Base-by-base conservation (phyloP, 1,140 invertebrate genomes). In the Apis cerana region DNA sequence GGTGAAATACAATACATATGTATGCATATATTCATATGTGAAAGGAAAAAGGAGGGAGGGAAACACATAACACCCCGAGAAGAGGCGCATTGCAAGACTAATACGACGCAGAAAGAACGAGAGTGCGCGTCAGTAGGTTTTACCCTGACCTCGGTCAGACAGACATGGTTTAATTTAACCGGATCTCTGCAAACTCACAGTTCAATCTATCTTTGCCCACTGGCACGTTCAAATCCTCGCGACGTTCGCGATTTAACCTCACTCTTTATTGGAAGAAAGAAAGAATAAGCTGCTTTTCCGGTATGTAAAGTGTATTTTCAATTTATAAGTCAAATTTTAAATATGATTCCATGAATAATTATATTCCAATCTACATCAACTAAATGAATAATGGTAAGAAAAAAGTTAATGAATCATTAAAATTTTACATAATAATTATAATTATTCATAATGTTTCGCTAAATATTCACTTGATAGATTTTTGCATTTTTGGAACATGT, bases 61-160 rank as follows among this genome's bases (percentile, higher is more conserved):
- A 27, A 52, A 71, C 61, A 75, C 21, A 78, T 78, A 70, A 71
- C 75, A 78, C 81, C 75, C 61, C 17, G 65, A 64, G 62, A 80
- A 87, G 56, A 33, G 58, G 52, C 19, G 56, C 64, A 59, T 80
- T 10, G 50, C 71, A 11, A 61, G 27, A 68, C 81, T 64, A 65
- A 72, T 58, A 64, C 79, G 82, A 84, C 79, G 79, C 69, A 75
- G 83, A 89, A 65, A 82, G 65, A 78, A 87, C 83, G 76, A 81
- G 84, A 84, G 84, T 80, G 83, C 88, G 77, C 82, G 71, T 85
- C 85, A 71, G 84, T 89, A 85, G 87, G 80, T 87, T 89, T 87
- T 90, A 90, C 87, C 89, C 89, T 90, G 89, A 90, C 87, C 89
- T 90, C 86, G 78, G 85, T 89, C 77, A 84, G 85, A 83, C 85